Conservation (phyloP, 2,113 vertebrate genomes). For the Lonchura striata region DNA sequence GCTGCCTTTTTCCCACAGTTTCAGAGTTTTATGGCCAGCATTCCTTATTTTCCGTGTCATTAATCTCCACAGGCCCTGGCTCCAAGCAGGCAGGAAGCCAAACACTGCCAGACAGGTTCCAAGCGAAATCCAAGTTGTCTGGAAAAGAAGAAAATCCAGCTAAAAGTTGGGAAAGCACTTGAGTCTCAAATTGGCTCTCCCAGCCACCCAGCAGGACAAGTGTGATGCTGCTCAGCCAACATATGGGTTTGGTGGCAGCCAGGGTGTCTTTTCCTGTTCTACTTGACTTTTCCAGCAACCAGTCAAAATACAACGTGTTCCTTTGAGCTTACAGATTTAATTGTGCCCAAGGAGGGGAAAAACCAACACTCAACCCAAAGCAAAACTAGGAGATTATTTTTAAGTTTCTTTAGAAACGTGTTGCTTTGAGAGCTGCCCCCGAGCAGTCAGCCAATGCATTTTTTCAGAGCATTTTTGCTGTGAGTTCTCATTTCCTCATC, state of each 20-base stretch:
- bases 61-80: background rate
- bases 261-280: background rate
- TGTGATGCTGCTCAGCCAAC: background rate
- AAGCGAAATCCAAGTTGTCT: background rate
- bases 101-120: constrained; percentile 20
- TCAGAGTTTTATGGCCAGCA: background rate
- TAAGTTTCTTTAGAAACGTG: background rate
- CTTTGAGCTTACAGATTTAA: background rate
- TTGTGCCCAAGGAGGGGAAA: background rate
- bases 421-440: background rate
- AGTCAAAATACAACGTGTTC: background rate
- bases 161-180: background rate
- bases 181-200: background rate
- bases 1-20: background rate
- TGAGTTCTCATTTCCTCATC: background rate
- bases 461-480: background rate
- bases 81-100: constrained; percentile 20
- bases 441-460: background rate
- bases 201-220: background rate
- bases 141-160: background rate
- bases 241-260: background rate
- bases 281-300: background rate
- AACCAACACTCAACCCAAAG: background rate
- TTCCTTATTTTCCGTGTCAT: constrained; percentile 48
- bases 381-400: background rate